These are phyloP conservation scores for Apoda limacodes DNA, from an alignment of 2,888 invertebrate genomes.

Conservation along the genomic window DNA sequence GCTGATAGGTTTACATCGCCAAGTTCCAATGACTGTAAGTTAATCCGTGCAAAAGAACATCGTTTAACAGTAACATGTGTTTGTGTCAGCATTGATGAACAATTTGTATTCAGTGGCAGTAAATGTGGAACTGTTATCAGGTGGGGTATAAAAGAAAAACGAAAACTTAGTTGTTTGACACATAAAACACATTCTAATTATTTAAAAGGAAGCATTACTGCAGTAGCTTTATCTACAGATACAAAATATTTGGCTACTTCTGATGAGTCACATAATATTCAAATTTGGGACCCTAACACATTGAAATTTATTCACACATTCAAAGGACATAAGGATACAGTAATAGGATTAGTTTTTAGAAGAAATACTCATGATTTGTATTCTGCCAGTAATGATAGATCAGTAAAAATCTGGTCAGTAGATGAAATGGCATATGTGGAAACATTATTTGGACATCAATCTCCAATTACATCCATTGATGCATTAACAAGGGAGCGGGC, in stretches of 20 bases:
- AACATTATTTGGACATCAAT: constrained; percentile 95
- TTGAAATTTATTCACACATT: constrained; percentile 84
- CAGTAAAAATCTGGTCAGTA: constrained; percentile 94
- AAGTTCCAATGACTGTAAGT: constrained; percentile 40
- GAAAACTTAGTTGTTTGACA: constrained; percentile 69
- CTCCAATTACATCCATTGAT: constrained; percentile 87
- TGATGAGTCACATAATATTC: constrained; percentile 72
- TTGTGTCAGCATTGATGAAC: constrained; percentile 79
- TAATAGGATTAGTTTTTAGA: constrained; percentile 86
- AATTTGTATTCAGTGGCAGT: constrained; percentile 82
- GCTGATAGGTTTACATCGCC: constrained; percentile 70
- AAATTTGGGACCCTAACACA: constrained; percentile 86
- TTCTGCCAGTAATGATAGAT: constrained; percentile 80
- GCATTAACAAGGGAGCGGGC: constrained; percentile 87
- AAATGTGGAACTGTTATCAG: constrained; percentile 91
- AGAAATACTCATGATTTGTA: constrained; percentile 88
- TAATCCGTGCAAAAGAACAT: constrained; percentile 82
- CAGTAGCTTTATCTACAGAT: constrained; percentile 82
- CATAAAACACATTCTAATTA: constrained; percentile 51
- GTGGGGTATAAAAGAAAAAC: constrained; percentile 78
- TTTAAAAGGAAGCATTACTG: constrained; percentile 66
- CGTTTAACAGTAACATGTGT: constrained; percentile 83
- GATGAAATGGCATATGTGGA: constrained; percentile 98
- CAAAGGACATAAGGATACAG: constrained; percentile 78
- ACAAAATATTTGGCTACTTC: constrained; percentile 80